Percentiles rank a stretch among this genome's conserved stretches.
Conservation (phyloP, 2,113 vertebrate species). For the Pelodiscus sinensis region DNA sequence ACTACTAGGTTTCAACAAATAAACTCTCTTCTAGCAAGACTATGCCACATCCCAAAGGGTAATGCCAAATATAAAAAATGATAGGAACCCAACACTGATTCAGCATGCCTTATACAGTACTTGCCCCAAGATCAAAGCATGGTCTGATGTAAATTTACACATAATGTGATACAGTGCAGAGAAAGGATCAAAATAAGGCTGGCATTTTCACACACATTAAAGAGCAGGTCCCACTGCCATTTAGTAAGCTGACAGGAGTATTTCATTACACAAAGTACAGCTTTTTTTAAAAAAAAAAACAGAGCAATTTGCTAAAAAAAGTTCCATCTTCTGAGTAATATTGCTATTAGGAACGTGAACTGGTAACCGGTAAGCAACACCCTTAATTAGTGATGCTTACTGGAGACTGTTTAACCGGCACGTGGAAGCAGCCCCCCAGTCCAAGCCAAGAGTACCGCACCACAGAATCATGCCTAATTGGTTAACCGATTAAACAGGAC, state of each 20-base stretch:
- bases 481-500: too few relatives aligned
- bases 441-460: too few relatives aligned
- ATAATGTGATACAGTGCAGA: background rate
- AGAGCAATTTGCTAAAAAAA: too few relatives aligned
- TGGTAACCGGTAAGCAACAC: too few relatives aligned
- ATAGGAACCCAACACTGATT: background rate
- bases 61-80: background rate
- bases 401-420: too few relatives aligned
- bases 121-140: background rate
- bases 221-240: background rate
- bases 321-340: background rate
- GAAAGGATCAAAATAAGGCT: background rate
- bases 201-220: background rate
- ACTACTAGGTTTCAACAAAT: background rate
- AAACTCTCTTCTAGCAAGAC: background rate
- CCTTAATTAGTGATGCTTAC: too few relatives aligned
- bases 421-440: too few relatives aligned
- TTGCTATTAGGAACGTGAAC: background rate
- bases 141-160: background rate
- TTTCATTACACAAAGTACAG: background rate
- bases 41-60: background rate
- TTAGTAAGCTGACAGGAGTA: background rate
- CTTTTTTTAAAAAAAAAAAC: background rate
- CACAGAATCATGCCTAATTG: too few relatives aligned
- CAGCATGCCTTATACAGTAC: background rate